Evolutionary conservation across 2,113 vertebrate genomes (phyloP).

Genomic region (Pteruthius melanotis): DNA sequence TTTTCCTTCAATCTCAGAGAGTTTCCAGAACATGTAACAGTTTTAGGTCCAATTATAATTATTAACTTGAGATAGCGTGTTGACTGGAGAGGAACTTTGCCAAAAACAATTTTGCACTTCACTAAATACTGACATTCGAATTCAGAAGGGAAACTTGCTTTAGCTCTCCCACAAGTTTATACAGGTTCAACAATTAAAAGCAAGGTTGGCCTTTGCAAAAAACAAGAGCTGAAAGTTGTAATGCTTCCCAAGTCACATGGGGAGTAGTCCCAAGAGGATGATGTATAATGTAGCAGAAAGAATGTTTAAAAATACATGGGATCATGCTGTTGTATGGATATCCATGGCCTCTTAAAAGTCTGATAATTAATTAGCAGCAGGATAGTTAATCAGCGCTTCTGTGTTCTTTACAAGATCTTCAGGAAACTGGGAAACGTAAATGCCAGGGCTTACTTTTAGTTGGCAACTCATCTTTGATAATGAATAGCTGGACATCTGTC

Average conservation of each 20-base stretch:
- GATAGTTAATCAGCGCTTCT: neutral
- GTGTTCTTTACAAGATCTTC: neutral
- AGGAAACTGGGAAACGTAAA: neutral
- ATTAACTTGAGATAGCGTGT: constrained; percentile 35
- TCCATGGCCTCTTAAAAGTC: neutral
- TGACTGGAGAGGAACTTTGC: constrained; percentile 37
- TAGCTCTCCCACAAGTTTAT: constrained; percentile 45
- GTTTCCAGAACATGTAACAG: constrained; percentile 37
- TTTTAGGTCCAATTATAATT: constrained; percentile 57
- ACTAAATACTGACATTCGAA: neutral
- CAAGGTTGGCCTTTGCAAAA: neutral
- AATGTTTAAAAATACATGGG: neutral
- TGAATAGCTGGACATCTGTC: neutral
- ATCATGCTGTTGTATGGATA: neutral
- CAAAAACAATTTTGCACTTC: constrained; percentile 48
- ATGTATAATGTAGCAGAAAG: neutral
- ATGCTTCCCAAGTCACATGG: neutral
- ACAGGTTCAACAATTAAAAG: constrained; percentile 19
- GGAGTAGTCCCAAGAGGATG: neutral
- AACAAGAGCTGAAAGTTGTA: constrained; percentile 18
- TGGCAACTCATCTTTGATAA: neutral
- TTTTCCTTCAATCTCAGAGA: constrained; percentile 29
- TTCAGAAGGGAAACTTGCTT: constrained; percentile 41
- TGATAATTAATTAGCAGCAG: constrained; percentile 7
- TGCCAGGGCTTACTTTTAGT: neutral